A percentile compares a stretch with the other conserved stretches of the same genome.
These are phyloP conservation scores for Temnothorax curvispinosus DNA, from an alignment of 1,140 invertebrate species.

Conservation along the genomic window DNA sequence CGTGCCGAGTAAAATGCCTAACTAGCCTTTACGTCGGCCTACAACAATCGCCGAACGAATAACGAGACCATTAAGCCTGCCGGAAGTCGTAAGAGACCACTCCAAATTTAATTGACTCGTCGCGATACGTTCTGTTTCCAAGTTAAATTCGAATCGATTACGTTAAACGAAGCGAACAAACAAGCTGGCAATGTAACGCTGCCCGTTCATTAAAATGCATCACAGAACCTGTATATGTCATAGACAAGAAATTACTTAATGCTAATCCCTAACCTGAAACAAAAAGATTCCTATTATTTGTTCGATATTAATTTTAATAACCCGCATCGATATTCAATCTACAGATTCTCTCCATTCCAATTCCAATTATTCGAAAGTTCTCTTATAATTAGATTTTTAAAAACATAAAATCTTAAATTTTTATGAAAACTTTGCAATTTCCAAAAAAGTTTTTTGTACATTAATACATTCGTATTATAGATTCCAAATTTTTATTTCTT, in stretches of 20 bases:
- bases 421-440: neutral
- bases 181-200: neutral
- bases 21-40: constrained; percentile 48
- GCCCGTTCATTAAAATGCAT: neutral
- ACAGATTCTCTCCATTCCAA: neutral
- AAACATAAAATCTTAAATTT: neutral
- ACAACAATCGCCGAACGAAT: constrained; percentile 54
- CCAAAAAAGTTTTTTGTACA: neutral
- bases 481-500: neutral
- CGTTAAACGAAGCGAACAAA: constrained; percentile 4
- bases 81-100: constrained; percentile 74
- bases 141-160: constrained; percentile 64
- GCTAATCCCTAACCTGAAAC: neutral
- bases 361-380: neutral
- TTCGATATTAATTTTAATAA: neutral
- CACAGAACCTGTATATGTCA: neutral
- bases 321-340: neutral
- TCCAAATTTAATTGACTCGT: constrained; percentile 74
- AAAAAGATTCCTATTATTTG: neutral
- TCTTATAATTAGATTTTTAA: neutral
- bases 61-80: constrained; percentile 73
- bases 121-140: constrained; percentile 57
- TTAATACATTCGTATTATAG: neutral
- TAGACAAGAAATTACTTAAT: neutral
- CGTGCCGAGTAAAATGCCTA: constrained; percentile 65